phyloP scores from a whole-genome alignment of 2,113 vertebrate species.

The Paracanthobrama guichenoti region DNA sequence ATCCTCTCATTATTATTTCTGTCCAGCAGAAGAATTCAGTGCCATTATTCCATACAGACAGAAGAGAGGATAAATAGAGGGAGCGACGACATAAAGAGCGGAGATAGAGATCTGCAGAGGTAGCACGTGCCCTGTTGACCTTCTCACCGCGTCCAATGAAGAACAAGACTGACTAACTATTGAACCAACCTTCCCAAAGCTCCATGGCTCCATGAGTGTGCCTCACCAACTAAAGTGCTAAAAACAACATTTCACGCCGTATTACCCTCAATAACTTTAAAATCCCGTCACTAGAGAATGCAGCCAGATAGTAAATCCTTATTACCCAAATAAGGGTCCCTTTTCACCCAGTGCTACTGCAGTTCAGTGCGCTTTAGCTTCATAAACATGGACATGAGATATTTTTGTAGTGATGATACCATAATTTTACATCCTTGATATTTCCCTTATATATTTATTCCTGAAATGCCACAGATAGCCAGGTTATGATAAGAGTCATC shows the following conservation, averaged over 20 bases:
- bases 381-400: not conserved
- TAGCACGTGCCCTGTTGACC: conserved; percentile 66
- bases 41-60: not conserved
- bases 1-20: not conserved
- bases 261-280: conserved; percentile 64
- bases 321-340: conserved; percentile 33
- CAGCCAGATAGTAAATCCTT: not conserved
- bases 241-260: conserved; percentile 72
- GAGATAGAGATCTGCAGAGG: conserved; percentile 74
- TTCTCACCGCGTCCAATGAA: conserved; percentile 57
- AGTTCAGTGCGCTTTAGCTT: not conserved
- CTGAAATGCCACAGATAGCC: not conserved
- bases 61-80: conserved; percentile 7
- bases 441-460: not conserved
- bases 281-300: not conserved
- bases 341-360: not conserved
- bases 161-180: conserved; percentile 60
- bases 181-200: conserved; percentile 61
- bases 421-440: not conserved
- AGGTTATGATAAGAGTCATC: not conserved
- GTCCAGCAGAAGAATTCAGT: not conserved
- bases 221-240: conserved; percentile 63
- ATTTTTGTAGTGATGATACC: not conserved
- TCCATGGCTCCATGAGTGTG: conserved; percentile 63
- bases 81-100: conserved; percentile 58